Base-by-base conservation (phyloP, 2,113 vertebrate genomes). In the Hoplias malabaricus region DNA sequence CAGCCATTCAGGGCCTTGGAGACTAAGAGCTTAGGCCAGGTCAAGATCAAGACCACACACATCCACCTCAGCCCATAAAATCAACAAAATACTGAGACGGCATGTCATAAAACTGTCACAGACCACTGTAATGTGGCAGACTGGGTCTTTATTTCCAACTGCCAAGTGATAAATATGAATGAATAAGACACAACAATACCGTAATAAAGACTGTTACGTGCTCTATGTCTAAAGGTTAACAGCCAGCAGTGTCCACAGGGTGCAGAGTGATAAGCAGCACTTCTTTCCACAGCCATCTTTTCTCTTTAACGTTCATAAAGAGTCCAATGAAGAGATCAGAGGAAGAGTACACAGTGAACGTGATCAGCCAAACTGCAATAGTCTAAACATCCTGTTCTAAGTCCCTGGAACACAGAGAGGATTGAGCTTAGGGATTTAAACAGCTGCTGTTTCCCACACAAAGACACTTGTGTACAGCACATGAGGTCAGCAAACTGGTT, bases 391-490 rank as follows among this genome's bases (percentile, higher is more conserved):
- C 80, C 69, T 68, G 16, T 53, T 68, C 56, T 0, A 25, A 4
- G 36, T 57, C 54, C 61, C 34, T 38, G 43, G 38, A 53, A 53
- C 53, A 78, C 25, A 63, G 27, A 40, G 34, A 57, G 25, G 61
- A 68, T 31, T 48, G 29, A 65, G 69, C 36, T 67, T 72, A 27
- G 75, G 75, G 74, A 67, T 74, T 71, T 67, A 61, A 31, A 62
- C 74, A 80, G 67, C 84, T 78, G 81, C 54, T 72, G 48, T 34
- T 72, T 75, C 31, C 2, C 36, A 81, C 59, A 85, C 83, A 85
- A 82, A 83, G 71, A 48, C 75, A 73, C 81, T 79, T 77, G 68
- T 83, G 81, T 79, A 36, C 56, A 33, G 67, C 42, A 42, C 62
- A 54, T 34, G 77, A 81, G 80, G 48, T 74, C 69, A 78, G 77